phyloP scores from a whole-genome alignment of 2,888 invertebrate species.

The Steinernema carpocapsae region DNA sequence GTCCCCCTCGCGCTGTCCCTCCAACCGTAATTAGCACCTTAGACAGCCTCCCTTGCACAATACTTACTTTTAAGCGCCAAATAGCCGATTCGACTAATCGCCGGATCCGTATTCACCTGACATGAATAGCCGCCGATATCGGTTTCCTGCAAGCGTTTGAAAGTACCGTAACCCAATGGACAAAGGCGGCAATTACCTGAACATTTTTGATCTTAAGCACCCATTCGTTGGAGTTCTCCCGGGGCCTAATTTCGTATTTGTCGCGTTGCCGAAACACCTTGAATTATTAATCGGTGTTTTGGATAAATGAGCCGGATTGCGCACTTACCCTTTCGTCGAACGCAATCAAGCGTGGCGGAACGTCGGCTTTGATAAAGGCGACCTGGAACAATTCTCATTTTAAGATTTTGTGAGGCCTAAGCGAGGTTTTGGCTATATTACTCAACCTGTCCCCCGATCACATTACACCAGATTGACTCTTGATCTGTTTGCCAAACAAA shows the following conservation, averaged over 20 bases:
- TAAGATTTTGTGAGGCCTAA: no score
- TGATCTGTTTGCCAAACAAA: constrained; percentile 27
- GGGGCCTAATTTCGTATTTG: constrained; percentile 65
- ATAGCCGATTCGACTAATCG: constrained; percentile 56
- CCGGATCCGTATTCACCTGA: constrained; percentile 69
- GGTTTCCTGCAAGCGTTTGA: constrained; percentile 74
- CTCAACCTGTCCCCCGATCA: background rate
- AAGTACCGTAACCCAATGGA: background rate
- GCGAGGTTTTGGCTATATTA: no score
- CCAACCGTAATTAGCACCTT: constrained; percentile 27
- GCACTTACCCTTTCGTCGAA: constrained; percentile 61
- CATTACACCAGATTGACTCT: constrained; percentile 33
- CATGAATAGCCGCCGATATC: constrained; percentile 90
- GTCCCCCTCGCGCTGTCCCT: background rate
- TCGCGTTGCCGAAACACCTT: constrained; percentile 64
- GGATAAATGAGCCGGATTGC: background rate
- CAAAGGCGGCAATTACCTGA: constrained; percentile 70
- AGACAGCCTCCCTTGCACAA: background rate
- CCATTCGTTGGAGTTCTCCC: constrained; percentile 82
- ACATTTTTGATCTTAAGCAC: constrained; percentile 86
- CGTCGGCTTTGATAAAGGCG: constrained; percentile 63
- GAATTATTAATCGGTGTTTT: constrained; percentile 37
- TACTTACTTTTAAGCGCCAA: constrained; percentile 63
- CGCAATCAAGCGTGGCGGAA: constrained; percentile 62
- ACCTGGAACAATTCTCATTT: constrained; percentile 49